These are phyloP conservation scores for Venusia cambrica DNA, from an alignment of 2,888 invertebrate genomes.

Conservation along the genomic window DNA sequence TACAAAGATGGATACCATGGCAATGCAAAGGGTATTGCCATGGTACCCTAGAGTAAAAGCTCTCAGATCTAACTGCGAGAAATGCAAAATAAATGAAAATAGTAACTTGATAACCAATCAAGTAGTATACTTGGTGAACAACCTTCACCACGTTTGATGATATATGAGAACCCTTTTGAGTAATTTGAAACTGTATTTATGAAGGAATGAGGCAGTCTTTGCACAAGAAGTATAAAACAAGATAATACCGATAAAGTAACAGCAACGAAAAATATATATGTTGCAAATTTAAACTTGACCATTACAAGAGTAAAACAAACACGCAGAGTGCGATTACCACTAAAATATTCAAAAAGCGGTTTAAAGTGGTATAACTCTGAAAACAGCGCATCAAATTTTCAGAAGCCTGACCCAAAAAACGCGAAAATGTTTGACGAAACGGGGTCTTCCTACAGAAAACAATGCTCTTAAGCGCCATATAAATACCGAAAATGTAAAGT, in stretches of 20 bases:
- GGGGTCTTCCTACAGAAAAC: slow-evolving; percentile 40
- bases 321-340: slow-evolving; percentile 37
- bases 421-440: slow-evolving; percentile 54
- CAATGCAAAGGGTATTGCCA: too few relatives aligned
- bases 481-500: too few relatives aligned
- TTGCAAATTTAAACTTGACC: slow-evolving; percentile 23
- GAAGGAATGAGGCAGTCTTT: too few relatives aligned
- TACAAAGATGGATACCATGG: slow-evolving; percentile 27
- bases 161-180: too few relatives aligned
- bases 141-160: too few relatives aligned
- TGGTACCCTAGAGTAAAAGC: slow-evolving; percentile 31
- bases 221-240: too few relatives aligned
- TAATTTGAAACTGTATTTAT: too few relatives aligned
- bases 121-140: too few relatives aligned
- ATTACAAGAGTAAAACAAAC: slow-evolving; percentile 35
- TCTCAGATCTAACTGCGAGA: slow-evolving; percentile 23
- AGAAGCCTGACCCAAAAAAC: slow-evolving; percentile 36
- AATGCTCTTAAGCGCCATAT: too few relatives aligned
- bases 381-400: slow-evolving; percentile 56
- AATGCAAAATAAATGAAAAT: slow-evolving; percentile 23
- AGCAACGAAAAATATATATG: too few relatives aligned
- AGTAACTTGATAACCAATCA: slow-evolving; percentile 1
- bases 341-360: slow-evolving; percentile 42
- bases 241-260: slow-evolving; percentile 17
- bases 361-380: slow-evolving; percentile 43